phyloP scores from a whole-genome alignment of 2,797 vertebrate genomes.

The Echiichthys vipera region DNA sequence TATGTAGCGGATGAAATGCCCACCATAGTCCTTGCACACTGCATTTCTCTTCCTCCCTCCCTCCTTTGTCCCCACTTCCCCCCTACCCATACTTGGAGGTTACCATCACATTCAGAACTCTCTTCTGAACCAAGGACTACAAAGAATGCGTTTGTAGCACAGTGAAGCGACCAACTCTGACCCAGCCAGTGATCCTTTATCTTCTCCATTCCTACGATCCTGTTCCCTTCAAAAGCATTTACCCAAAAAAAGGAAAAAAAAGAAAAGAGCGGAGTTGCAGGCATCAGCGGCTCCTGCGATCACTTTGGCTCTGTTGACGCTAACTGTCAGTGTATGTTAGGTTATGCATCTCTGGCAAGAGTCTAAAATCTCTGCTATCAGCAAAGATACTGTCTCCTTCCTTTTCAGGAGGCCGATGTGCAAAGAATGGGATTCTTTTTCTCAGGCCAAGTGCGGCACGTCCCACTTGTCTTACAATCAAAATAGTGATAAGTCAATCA shows the following conservation, averaged over 20 bases:
- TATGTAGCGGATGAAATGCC: conserved; percentile 81
- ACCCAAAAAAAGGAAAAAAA: too few species aligned
- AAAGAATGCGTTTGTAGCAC: conserved; percentile 47
- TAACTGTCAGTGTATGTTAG: conserved; percentile 49
- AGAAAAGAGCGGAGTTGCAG: conserved; percentile 34
- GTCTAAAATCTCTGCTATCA: conserved; percentile 47
- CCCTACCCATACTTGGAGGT: conserved; percentile 49
- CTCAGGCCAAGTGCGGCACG: conserved; percentile 56
- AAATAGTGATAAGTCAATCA: conserved; percentile 73
- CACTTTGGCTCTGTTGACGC: conserved; percentile 43
- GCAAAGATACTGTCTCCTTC: conserved; percentile 48
- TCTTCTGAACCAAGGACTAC: conserved; percentile 50
- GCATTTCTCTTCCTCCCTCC: conserved; percentile 73
- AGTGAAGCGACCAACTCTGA: conserved; percentile 54
- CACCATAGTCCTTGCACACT: conserved; percentile 77
- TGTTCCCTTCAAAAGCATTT: conserved; percentile 50
- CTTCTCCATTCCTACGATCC: conserved; percentile 47
- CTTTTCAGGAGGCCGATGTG: conserved; percentile 43
- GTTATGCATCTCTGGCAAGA: conserved; percentile 52
- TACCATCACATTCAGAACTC: conserved; percentile 43
- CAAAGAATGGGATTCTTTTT: conserved; percentile 47
- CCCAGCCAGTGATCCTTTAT: conserved; percentile 38
- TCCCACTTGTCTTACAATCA: conserved; percentile 69
- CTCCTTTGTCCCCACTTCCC: conserved; percentile 65
- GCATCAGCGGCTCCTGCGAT: conserved; percentile 41